Conservation (phyloP, 2,113 vertebrate species). For the Lamprologus lemairii region DNA sequence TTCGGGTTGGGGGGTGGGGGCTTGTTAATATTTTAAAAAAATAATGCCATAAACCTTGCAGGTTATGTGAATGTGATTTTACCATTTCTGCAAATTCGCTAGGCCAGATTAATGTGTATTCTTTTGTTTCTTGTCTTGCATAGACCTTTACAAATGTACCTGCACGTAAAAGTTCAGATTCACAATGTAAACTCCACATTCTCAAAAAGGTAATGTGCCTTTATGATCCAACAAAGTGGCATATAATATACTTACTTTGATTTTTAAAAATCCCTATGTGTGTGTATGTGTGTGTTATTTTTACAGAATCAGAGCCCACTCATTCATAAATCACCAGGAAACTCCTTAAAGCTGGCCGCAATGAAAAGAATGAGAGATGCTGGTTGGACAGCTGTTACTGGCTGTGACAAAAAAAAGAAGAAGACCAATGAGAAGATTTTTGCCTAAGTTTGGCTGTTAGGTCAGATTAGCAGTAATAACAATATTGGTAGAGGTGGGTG, state of each 20-base stretch:
- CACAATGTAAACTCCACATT: neutral
- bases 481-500: neutral
- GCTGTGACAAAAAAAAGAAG: slow-evolving; percentile 79
- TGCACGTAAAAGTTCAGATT: neutral
- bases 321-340: slow-evolving; percentile 69
- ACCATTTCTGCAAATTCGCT: neutral
- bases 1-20: fast-evolving
- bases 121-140: neutral
- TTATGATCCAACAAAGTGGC: neutral
- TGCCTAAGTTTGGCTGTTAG: slow-evolving; percentile 32
- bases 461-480: neutral
- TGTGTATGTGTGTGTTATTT: neutral
- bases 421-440: slow-evolving; percentile 76
- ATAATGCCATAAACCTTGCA: neutral
- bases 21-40: neutral
- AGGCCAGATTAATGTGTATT: neutral
- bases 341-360: slow-evolving; percentile 70
- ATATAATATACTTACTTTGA: neutral
- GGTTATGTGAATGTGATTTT: neutral
- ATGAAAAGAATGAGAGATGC: slow-evolving; percentile 80
- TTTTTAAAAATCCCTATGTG: neutral
- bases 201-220: slow-evolving; percentile 36
- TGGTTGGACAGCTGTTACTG: slow-evolving; percentile 80
- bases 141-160: slow-evolving; percentile 25
- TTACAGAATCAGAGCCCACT: slow-evolving; percentile 51